These are phyloP conservation scores for Parnassius smintheus DNA, from an alignment of 2,888 invertebrate genomes.

Conservation along the genomic window DNA sequence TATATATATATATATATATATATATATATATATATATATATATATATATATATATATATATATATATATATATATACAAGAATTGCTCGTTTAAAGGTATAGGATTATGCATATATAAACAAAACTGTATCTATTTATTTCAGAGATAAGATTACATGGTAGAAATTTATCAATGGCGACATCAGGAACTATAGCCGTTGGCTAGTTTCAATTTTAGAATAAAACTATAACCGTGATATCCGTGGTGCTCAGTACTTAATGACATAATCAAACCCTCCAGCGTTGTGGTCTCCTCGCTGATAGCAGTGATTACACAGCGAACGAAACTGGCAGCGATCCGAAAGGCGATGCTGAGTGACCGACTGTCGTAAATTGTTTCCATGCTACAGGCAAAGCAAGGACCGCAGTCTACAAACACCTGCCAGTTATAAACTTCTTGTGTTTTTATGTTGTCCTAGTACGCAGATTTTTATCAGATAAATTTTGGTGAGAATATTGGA, in stretches of 20 bases:
- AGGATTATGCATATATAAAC: no score
- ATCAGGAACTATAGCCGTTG: constrained; percentile 33
- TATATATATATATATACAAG: no score
- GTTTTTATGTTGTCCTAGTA: not conserved
- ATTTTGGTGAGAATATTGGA: no score
- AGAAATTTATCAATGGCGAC: constrained; percentile 5
- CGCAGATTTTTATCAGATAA: no score
- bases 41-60: no score
- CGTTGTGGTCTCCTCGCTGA: constrained; percentile 40
- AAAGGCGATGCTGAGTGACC: constrained; percentile 37
- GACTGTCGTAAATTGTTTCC: constrained; percentile 59
- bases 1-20: no score
- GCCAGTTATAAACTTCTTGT: constrained; percentile 19
- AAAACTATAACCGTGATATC: constrained; percentile 55
- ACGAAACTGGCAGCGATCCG: constrained; percentile 45
- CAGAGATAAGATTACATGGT: not conserved
- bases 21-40: no score
- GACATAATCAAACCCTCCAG: constrained; percentile 70
- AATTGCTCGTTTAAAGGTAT: no score
- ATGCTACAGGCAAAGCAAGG: constrained; percentile 45
- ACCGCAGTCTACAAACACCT: constrained; percentile 40
- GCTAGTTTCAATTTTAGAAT: constrained; percentile 55
- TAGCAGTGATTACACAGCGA: constrained; percentile 56
- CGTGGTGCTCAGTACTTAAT: constrained; percentile 58
- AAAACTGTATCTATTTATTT: no score